These are phyloP conservation scores for Coelinius sp. DNA, from an alignment of 2,888 invertebrate genomes.

Conservation along the genomic window DNA sequence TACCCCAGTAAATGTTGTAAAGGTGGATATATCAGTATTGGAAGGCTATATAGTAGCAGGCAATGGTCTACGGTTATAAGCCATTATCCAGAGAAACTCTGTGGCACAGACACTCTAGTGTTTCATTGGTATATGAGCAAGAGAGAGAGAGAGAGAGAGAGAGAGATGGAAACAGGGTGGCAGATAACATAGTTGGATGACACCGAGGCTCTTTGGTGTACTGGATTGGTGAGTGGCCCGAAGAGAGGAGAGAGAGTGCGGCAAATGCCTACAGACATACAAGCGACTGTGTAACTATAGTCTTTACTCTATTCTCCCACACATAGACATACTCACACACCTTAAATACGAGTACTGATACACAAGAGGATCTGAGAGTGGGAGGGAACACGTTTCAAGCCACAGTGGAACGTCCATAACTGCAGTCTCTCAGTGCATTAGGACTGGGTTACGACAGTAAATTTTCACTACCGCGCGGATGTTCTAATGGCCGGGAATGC, in stretches of 20 bases:
- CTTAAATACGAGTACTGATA: constrained; percentile 18
- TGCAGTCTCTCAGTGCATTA: constrained; percentile 66
- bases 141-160: not conserved
- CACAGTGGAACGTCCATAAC: constrained; percentile 63
- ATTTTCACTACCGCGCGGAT: constrained; percentile 69
- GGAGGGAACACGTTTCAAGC: constrained; percentile 26
- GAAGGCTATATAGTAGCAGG: constrained; percentile 34
- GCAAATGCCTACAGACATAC: constrained; percentile 38
- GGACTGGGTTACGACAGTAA: constrained; percentile 70
- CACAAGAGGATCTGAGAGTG: not conserved
- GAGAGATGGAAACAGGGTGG: constrained; percentile 64
- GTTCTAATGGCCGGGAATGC: constrained; percentile 70
- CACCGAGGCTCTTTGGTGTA: constrained; percentile 61
- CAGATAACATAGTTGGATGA: constrained; percentile 67
- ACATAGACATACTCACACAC: constrained; percentile 4
- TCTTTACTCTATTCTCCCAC: constrained; percentile 25
- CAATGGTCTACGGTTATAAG: constrained; percentile 60
- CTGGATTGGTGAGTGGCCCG: constrained; percentile 46
- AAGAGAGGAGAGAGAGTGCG: constrained; percentile 33
- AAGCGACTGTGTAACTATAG: constrained; percentile 29
- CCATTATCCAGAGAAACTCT: constrained; percentile 59
- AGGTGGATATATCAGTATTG: not conserved
- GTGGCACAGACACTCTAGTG: constrained; percentile 43
- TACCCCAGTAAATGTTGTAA: not conserved
- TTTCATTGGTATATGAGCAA: constrained; percentile 51